Percentiles rank a stretch among this genome's conserved stretches.
Conservation (phyloP, 2,888 invertebrate genomes). For the Apeira syringaria region DNA sequence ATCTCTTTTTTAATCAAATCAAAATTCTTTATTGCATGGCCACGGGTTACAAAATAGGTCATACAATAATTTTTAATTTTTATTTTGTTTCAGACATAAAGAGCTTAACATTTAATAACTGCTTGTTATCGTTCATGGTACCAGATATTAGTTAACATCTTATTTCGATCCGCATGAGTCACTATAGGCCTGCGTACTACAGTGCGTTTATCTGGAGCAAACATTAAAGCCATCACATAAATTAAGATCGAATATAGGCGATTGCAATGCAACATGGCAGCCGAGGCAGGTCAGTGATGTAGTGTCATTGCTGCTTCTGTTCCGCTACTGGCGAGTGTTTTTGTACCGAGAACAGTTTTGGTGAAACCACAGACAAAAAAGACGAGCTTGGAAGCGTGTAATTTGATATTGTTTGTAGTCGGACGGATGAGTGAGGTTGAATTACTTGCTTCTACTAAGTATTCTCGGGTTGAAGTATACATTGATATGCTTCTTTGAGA, state of each 20-base stretch:
- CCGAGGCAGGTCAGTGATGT: conserved; percentile 45
- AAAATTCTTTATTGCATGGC: too few species aligned
- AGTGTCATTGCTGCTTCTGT: conserved; percentile 31
- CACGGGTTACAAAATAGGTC: too few species aligned
- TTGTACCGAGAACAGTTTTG: conserved; percentile 9
- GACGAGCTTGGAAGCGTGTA: not conserved
- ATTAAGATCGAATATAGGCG: conserved; percentile 53
- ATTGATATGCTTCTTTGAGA: too few species aligned
- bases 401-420: conserved; percentile 2
- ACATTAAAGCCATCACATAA: conserved; percentile 42
- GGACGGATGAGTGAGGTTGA: not conserved
- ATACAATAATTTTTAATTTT: too few species aligned
- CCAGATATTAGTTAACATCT: conserved; percentile 19
- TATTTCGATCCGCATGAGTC: conserved; percentile 20
- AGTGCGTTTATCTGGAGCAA: conserved; percentile 30
- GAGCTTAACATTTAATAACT: too few species aligned
- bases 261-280: conserved; percentile 52
- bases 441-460: not conserved
- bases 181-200: conserved; percentile 9
- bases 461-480: too few species aligned
- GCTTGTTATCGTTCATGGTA: not conserved
- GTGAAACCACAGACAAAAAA: conserved; percentile 8
- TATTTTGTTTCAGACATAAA: too few species aligned
- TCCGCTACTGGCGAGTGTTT: conserved; percentile 17
- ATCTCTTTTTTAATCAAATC: too few species aligned